Percentiles rank a stretch among this genome's conserved stretches.
Evolutionary conservation across 2,888 invertebrate genomes (phyloP).

Genomic region (Drosophila hamatofila): DNA sequence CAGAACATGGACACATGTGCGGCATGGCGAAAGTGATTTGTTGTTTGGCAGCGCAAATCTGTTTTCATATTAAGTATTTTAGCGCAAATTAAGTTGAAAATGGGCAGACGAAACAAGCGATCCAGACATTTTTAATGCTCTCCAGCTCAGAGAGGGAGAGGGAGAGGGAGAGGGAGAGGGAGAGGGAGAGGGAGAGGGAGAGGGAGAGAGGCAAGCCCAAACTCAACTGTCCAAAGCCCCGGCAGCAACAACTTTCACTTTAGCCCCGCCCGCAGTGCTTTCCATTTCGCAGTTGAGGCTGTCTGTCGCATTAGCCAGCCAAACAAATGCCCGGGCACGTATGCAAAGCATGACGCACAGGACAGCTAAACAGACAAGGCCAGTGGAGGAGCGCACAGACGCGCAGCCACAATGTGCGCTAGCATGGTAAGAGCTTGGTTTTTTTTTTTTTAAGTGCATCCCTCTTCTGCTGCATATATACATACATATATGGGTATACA

Average conservation of each 20-base stretch:
- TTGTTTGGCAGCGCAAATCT: constrained; percentile 78
- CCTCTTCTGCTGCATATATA: background rate
- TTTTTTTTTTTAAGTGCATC: background rate
- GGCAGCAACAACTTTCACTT: constrained; percentile 43
- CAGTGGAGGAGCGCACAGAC: background rate
- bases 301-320: constrained; percentile 61
- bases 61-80: constrained; percentile 78
- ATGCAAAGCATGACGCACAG: constrained; percentile 59
- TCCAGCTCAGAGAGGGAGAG: background rate
- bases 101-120: constrained; percentile 55
- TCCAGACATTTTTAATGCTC: constrained; percentile 54
- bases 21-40: constrained; percentile 76
- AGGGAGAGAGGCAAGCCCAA: too few species aligned
- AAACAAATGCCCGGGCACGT: constrained; percentile 76
- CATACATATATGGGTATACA: background rate
- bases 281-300: constrained; percentile 59
- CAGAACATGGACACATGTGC: constrained; percentile 47
- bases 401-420: constrained; percentile 15
- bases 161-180: too few species aligned
- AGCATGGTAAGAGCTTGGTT: background rate
- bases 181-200: too few species aligned
- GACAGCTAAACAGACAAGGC: constrained; percentile 12
- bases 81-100: constrained; percentile 75
- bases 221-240: background rate
- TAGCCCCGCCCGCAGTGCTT: constrained; percentile 40